Percentiles rank a stretch among this genome's conserved stretches.
Evolutionary conservation across 2,888 invertebrate genomes (phyloP).

Genomic region (Thera obeliscata): DNA sequence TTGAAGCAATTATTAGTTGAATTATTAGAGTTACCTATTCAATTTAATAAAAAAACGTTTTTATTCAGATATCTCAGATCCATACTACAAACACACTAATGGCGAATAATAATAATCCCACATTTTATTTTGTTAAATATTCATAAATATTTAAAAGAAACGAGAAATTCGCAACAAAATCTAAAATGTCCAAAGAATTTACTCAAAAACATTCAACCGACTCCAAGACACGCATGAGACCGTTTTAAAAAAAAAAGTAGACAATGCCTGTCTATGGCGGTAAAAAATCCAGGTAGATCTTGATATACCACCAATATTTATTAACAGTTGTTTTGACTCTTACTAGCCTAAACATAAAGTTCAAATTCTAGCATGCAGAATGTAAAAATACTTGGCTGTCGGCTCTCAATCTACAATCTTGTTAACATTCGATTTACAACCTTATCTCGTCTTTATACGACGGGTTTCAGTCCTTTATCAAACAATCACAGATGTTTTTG

Average conservation of each 20-base stretch:
- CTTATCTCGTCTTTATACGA: slow-evolving; percentile 26
- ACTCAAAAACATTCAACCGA: slow-evolving; percentile 31
- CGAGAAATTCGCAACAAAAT: slow-evolving; percentile 13
- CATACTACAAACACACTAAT: no score
- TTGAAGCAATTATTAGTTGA: no score
- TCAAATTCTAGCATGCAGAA: slow-evolving; percentile 16
- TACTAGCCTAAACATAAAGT: slow-evolving; percentile 10
- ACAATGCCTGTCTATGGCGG: slow-evolving; percentile 54
- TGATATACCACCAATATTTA: slow-evolving; percentile 41
- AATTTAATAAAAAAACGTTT: no score
- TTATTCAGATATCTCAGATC: no score
- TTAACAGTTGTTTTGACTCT: slow-evolving; percentile 25
- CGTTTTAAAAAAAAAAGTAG: slow-evolving; percentile 46
- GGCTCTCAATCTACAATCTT: slow-evolving; percentile 34
- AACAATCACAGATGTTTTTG: slow-evolving; percentile 41
- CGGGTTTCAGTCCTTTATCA: slow-evolving; percentile 23
- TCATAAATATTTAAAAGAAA: background rate
- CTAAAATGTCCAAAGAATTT: slow-evolving; percentile 26
- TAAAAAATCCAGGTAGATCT: slow-evolving; percentile 61
- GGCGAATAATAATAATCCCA: no score
- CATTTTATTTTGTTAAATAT: background rate
- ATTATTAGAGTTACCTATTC: no score
- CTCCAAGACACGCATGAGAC: slow-evolving; percentile 50
- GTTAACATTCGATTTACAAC: slow-evolving; percentile 30
- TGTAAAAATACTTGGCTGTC: slow-evolving; percentile 11